phyloP scores from a whole-genome alignment of 2,797 vertebrate genomes.

The Phrynocephalus forsythii region DNA sequence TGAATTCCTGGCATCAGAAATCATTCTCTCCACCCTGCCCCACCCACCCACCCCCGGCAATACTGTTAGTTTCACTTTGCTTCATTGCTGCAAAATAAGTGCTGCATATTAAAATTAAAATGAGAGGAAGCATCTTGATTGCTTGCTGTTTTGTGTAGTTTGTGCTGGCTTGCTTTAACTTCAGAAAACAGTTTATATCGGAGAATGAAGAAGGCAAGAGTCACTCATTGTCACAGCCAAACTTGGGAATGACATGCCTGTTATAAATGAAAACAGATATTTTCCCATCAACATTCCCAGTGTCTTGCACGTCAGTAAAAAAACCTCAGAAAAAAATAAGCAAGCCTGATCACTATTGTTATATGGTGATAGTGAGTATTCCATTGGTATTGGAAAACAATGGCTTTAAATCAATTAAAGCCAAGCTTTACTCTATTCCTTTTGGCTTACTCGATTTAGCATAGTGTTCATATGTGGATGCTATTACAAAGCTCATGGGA shows the following conservation, averaged over 20 bases:
- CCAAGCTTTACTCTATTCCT: neutral
- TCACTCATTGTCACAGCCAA: slow-evolving; percentile 38
- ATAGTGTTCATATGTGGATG: too few species aligned
- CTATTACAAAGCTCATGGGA: neutral
- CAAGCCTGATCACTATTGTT: slow-evolving; percentile 15
- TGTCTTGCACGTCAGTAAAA: neutral
- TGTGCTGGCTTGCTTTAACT: slow-evolving; percentile 46
- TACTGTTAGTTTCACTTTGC: slow-evolving; percentile 47
- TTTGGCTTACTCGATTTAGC: neutral
- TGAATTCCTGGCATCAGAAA: slow-evolving; percentile 44
- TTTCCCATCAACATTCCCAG: slow-evolving; percentile 21
- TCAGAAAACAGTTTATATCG: slow-evolving; percentile 41
- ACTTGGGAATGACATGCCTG: slow-evolving; percentile 37
- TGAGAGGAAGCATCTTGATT: slow-evolving; percentile 5
- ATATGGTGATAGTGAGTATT: slow-evolving; percentile 5
- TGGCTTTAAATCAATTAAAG: neutral
- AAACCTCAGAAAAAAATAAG: slow-evolving; percentile 9
- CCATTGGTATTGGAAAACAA: slow-evolving; percentile 27
- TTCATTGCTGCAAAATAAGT: slow-evolving; percentile 51
- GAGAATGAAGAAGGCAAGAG: slow-evolving; percentile 64
- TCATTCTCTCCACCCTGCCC: slow-evolving; percentile 20
- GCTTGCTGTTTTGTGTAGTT: slow-evolving; percentile 37
- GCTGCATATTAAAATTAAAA: slow-evolving; percentile 55
- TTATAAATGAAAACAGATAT: slow-evolving; percentile 19
- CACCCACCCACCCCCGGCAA: too few species aligned